Evolutionary conservation across 2,888 invertebrate genomes (phyloP).

Genomic region (Ophraella communa): DNA sequence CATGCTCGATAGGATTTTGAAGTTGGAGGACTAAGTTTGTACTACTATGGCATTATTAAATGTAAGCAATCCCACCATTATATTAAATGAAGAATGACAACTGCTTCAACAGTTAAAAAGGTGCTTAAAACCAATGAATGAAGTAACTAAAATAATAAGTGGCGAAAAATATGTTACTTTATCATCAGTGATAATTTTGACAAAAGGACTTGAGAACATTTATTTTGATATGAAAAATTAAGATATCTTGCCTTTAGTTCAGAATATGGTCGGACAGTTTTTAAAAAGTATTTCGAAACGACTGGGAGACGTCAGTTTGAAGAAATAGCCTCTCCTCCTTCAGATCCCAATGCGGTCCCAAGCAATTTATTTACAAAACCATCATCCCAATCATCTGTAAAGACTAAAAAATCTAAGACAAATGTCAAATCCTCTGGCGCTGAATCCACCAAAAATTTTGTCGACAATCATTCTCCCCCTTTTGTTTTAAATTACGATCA

Average conservation of each 20-base stretch:
- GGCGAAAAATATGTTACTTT: constrained; percentile 37
- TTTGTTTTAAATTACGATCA: constrained; percentile 1
- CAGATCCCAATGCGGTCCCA: too few species aligned
- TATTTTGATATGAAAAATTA: constrained; percentile 5
- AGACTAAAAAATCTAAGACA: not conserved
- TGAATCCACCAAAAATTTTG: not conserved
- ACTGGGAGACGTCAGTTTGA: too few species aligned
- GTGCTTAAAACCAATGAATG: constrained; percentile 40
- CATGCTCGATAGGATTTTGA: constrained; percentile 37
- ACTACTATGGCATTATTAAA: constrained; percentile 32
- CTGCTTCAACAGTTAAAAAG: constrained; percentile 31
- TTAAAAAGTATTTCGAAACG: too few species aligned
- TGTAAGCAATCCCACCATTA: not conserved
- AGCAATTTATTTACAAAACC: too few species aligned
- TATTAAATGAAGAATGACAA: constrained; percentile 24
- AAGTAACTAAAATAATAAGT: constrained; percentile 36
- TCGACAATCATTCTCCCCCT: not conserved
- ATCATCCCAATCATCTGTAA: not conserved
- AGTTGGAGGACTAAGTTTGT: constrained; percentile 33
- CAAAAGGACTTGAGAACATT: constrained; percentile 32
- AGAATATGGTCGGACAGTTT: too few species aligned
- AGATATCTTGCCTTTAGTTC: too few species aligned
- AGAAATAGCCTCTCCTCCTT: too few species aligned
- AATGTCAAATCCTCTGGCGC: not conserved
- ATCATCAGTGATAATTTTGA: constrained; percentile 39